Conservation (phyloP, 2,113 vertebrate species). For the Nycticebus coucang region DNA sequence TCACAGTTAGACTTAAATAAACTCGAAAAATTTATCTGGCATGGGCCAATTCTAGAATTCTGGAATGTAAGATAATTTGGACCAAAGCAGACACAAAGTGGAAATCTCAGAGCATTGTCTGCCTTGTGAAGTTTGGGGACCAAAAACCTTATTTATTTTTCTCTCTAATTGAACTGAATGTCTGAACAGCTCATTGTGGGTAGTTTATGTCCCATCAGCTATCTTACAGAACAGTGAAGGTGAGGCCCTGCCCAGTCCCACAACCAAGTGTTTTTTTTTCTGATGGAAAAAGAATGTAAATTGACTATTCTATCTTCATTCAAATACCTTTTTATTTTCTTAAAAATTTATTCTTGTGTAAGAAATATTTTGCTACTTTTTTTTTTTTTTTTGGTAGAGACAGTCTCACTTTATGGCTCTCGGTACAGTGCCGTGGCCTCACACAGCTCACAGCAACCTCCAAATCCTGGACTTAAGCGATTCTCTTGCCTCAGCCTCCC, state of each 20-base stretch:
- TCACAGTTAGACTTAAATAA: conserved; percentile 12
- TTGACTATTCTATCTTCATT: not conserved
- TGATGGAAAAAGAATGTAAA: not conserved
- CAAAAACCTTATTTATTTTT: not conserved
- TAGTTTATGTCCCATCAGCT: not conserved
- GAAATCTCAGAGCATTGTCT: not conserved
- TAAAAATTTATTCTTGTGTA: not conserved
- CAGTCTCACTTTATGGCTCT: too few species aligned
- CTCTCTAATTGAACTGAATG: not conserved
- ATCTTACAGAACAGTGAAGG: not conserved
- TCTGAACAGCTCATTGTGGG: not conserved
- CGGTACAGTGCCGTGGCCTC: too few species aligned
- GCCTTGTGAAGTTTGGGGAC: not conserved
- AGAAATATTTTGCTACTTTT: conserved; percentile 3
- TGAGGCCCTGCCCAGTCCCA: not conserved
- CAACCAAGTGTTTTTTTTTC: not conserved
- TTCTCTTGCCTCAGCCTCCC: too few species aligned
- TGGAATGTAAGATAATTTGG: conserved; percentile 20
- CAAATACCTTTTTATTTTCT: not conserved
- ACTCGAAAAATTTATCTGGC: conserved; percentile 48
- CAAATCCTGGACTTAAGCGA: too few species aligned
- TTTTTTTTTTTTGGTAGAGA: too few species aligned
- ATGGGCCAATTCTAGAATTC: conserved; percentile 2
- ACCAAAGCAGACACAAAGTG: conserved; percentile 33
- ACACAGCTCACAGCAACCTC: too few species aligned